A percentile compares a stretch with the other conserved stretches of the same genome.
Evolutionary conservation across 2,797 vertebrate genomes (phyloP).

Genomic region (Lithobates pipiens): DNA sequence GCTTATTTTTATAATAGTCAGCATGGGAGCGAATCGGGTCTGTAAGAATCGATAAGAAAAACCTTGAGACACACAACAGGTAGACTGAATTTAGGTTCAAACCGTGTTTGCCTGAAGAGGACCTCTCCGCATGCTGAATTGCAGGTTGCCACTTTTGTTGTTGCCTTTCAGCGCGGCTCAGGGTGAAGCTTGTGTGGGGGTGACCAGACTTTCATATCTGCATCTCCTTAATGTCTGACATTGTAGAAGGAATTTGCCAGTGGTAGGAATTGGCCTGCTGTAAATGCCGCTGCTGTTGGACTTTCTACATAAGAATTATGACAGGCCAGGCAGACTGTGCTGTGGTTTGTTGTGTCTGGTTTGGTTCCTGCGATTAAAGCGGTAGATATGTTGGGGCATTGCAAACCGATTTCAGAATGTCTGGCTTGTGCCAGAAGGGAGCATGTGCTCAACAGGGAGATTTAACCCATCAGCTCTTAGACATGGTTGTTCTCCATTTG

Average conservation of each 20-base stretch:
- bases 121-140: too few relatives aligned
- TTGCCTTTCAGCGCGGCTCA: neutral
- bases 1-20: too few relatives aligned
- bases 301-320: slow-evolving; percentile 82
- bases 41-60: too few relatives aligned
- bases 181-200: slow-evolving; percentile 58
- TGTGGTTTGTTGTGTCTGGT: slow-evolving; percentile 92
- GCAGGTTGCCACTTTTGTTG: too few relatives aligned
- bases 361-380: slow-evolving; percentile 78
- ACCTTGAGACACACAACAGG: too few relatives aligned
- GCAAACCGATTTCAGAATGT: slow-evolving; percentile 78
- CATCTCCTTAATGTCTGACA: slow-evolving; percentile 66
- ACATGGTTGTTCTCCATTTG: slow-evolving; percentile 22
- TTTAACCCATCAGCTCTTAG: slow-evolving; percentile 73
- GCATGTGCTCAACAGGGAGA: slow-evolving; percentile 76
- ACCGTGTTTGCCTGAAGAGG: too few relatives aligned
- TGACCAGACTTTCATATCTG: slow-evolving; percentile 80
- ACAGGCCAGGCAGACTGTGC: slow-evolving; percentile 75
- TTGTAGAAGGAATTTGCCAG: slow-evolving; percentile 72
- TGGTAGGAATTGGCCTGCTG: slow-evolving; percentile 73
- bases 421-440: slow-evolving; percentile 82
- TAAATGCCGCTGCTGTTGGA: slow-evolving; percentile 77
- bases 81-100: too few relatives aligned
- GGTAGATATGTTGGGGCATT: slow-evolving; percentile 82
- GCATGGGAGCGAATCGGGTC: too few relatives aligned